These are phyloP conservation scores for Apamea epomidion DNA, from an alignment of 2,888 invertebrate species.

Conservation along the genomic window DNA sequence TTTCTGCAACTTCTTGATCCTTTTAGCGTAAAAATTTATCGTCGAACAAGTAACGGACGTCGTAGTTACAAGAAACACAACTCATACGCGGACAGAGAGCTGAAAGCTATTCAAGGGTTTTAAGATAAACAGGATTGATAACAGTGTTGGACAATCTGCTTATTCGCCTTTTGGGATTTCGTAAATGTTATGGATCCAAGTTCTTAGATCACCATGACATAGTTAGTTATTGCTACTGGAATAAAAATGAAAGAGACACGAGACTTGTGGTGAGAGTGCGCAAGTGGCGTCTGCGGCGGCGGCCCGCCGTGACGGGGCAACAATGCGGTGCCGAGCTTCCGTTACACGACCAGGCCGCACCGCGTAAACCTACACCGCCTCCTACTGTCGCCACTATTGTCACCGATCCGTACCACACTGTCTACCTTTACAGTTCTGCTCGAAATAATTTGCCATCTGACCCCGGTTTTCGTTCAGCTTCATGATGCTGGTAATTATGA, in stretches of 20 bases:
- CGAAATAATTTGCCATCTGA: constrained; percentile 44
- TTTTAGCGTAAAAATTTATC: constrained; percentile 1
- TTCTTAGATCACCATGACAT: neutral
- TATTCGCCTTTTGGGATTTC: neutral
- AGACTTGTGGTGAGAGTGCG: constrained; percentile 64
- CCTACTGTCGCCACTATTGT: constrained; percentile 68
- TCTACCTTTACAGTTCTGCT: constrained; percentile 46
- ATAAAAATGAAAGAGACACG: constrained; percentile 19
- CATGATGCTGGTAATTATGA: constrained; percentile 8
- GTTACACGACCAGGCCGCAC: constrained; percentile 70
- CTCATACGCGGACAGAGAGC: neutral
- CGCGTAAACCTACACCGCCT: constrained; percentile 78
- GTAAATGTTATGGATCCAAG: neutral
- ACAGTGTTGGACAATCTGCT: neutral
- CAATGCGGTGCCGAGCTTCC: constrained; percentile 77
- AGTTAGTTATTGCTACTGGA: constrained; percentile 4
- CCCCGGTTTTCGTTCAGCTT: constrained; percentile 21
- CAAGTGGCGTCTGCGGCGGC: constrained; percentile 63
- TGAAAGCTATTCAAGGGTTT: neutral
- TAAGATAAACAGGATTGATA: neutral
- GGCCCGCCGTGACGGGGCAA: constrained; percentile 72
- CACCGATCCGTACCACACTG: constrained; percentile 61
- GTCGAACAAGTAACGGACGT: neutral
- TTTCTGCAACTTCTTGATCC: constrained; percentile 13
- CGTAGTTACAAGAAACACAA: neutral